Conservation (phyloP, 2,113 vertebrate species). For the Peromyscus polionotus region DNA sequence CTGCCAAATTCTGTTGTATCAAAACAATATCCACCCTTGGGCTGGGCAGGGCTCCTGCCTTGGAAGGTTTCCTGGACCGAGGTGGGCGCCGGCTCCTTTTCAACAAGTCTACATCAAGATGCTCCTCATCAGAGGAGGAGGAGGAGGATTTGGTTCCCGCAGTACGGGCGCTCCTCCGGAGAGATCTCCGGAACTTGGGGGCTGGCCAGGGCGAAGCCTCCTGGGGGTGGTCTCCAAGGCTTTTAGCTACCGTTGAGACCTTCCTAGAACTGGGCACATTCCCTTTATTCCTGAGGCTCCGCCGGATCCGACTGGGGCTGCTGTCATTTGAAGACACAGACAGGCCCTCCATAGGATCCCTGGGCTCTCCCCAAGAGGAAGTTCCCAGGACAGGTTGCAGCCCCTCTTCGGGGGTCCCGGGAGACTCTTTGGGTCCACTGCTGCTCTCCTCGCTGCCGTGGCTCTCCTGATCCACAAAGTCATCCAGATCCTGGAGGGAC, state of each 20-base stretch:
- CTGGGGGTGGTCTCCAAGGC: neutral
- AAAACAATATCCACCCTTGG: slow-evolving; percentile 86
- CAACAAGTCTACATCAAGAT: slow-evolving; percentile 49
- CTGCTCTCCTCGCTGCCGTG: slow-evolving; percentile 74
- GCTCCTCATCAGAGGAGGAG: slow-evolving; percentile 78
- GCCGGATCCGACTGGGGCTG: neutral
- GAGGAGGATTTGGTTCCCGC: slow-evolving; percentile 53
- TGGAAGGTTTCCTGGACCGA: slow-evolving; percentile 79
- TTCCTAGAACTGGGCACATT: neutral
- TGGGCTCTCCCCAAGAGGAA: neutral
- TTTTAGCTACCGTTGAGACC: neutral
- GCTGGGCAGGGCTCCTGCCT: slow-evolving; percentile 80
- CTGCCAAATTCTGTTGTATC: slow-evolving; percentile 63
- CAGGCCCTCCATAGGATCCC: neutral
- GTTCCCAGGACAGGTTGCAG: neutral
- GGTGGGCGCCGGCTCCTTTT: slow-evolving; percentile 58
- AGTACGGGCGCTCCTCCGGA: slow-evolving; percentile 48
- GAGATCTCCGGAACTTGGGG: neutral
- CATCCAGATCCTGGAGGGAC: slow-evolving; percentile 79
- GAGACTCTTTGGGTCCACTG: slow-evolving; percentile 65
- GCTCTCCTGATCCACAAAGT: slow-evolving; percentile 71
- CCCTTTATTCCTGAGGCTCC: neutral
- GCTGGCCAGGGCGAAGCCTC: neutral
- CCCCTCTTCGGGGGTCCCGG: slow-evolving; percentile 58
- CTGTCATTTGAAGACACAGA: neutral